Evolutionary conservation across 1,140 invertebrate species (phyloP), one percentile per base, ranked within the genome.

Genomic region (Papilio polyxenes): DNA sequence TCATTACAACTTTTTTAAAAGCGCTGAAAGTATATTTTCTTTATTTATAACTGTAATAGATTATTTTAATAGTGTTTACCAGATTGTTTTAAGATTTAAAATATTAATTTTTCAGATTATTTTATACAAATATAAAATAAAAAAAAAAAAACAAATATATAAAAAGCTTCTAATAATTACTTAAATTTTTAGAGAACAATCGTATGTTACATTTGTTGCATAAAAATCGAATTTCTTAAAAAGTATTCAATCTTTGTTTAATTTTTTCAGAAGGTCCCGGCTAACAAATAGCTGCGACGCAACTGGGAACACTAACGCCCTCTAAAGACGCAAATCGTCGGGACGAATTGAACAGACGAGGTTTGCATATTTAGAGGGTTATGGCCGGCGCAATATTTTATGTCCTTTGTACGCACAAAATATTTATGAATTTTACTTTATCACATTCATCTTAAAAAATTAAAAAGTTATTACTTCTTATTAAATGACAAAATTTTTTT

Each of bases 341-440:
- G 13, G 65, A 72, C 65, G 65, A 72, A 72, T 72, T 72, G 31
- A 31, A 6, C 23, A 15, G 65, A 72, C 65, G 31, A 40, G 31
- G 65, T 72, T 72, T 72, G 65, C 65, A 72, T 72, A 72, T 37
- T 72, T 72, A 69, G 65, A 69, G 65, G 65, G 65, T 69, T 69
- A 69, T 69, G 65, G 1, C 31, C 2, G 65, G 7, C 0, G 65
- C 11, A 13, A 69, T 69, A 69, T 69, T 69, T 69, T 65, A 15
- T 69, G 11, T 69, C 31, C 31, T 69, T 10, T 3, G 11, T 37
- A 69, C 65, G 31, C 62, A 65, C 6, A 37, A 37, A 69, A 69
- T 23, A 65, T 65, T 65, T 65, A 65, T 65, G 59, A 69, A 69
- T 37, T 69, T 37, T 31, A 69, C 62, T 37, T 69, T 69, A 13